Conservation (phyloP, 2,797 vertebrate genomes). For the Typhlichthys eigenmanni region DNA sequence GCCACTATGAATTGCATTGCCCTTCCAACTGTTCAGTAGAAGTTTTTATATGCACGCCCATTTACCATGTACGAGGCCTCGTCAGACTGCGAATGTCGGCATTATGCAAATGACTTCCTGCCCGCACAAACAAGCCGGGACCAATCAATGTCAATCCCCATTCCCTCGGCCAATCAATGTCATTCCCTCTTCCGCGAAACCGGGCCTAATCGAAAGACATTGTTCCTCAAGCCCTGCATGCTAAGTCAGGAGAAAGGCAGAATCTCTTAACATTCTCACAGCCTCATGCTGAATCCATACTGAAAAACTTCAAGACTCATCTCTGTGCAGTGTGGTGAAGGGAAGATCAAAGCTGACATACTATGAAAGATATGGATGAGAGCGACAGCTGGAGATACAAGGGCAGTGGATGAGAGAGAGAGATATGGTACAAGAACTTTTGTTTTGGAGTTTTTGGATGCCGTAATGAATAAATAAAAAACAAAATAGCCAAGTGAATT, state of each 20-base stretch:
- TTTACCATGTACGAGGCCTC: constrained; percentile 42
- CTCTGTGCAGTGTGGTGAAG: constrained; percentile 14
- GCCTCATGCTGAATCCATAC: constrained; percentile 28
- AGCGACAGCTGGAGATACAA: not conserved
- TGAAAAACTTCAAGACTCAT: constrained; percentile 44
- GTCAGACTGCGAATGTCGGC: constrained; percentile 67
- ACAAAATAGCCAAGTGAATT: constrained; percentile 2
- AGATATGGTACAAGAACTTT: constrained; percentile 20
- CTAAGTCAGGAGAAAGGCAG: constrained; percentile 45
- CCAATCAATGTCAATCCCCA: constrained; percentile 78
- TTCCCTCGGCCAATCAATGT: constrained; percentile 76
- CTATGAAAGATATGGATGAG: constrained; percentile 3
- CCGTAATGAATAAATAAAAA: not conserved
- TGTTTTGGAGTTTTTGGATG: constrained; percentile 11
- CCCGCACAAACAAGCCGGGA: constrained; percentile 71
- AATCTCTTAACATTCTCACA: constrained; percentile 39
- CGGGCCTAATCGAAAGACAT: constrained; percentile 65
- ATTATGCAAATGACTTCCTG: constrained; percentile 76
- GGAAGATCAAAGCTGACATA: constrained; percentile 36
- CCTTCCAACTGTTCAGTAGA: constrained; percentile 36
- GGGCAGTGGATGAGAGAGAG: not conserved
- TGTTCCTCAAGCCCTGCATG: constrained; percentile 60
- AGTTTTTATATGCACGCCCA: constrained; percentile 52
- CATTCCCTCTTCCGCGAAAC: constrained; percentile 62
- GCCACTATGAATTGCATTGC: constrained; percentile 21